A percentile compares a stretch with the other conserved stretches of the same genome.
Conservation (phyloP, 2,797 vertebrate species). For the Lemur catta region DNA sequence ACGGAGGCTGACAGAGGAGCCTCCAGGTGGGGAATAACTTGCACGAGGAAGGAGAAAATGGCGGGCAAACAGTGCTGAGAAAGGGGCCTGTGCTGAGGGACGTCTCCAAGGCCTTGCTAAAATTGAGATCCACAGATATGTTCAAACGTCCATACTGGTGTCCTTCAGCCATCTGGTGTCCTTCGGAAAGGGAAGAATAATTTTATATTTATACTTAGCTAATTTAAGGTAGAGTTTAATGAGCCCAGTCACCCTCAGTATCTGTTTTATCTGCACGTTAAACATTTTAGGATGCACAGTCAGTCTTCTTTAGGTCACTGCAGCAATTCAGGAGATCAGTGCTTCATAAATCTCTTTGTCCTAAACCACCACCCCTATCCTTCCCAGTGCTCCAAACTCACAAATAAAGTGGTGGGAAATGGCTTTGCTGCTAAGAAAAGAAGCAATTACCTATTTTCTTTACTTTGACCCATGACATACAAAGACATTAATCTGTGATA, state of each 20-base stretch:
- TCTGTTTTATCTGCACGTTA: background rate
- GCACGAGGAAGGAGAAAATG: background rate
- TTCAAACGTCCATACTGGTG: fast-evolving
- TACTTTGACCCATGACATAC: background rate
- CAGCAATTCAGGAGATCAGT: background rate
- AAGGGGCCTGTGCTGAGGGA: background rate
- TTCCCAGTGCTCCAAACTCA: background rate
- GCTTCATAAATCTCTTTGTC: background rate
- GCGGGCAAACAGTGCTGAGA: background rate
- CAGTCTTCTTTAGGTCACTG: background rate
- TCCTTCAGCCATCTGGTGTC: background rate
- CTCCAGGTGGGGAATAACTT: no score
- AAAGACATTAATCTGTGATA: slow-evolving; percentile 30
- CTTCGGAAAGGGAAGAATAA: background rate
- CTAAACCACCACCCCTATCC: background rate
- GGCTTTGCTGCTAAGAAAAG: background rate
- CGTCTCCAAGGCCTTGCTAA: background rate
- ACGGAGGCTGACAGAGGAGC: background rate
- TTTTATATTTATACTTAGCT: background rate
- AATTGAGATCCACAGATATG: background rate
- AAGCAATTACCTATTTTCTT: background rate
- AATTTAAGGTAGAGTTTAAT: background rate
- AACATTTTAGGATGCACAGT: background rate
- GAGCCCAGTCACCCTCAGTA: background rate
- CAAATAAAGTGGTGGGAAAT: background rate